Conservation (phyloP, 2,113 vertebrate species). For the Seriola aureovittata region DNA sequence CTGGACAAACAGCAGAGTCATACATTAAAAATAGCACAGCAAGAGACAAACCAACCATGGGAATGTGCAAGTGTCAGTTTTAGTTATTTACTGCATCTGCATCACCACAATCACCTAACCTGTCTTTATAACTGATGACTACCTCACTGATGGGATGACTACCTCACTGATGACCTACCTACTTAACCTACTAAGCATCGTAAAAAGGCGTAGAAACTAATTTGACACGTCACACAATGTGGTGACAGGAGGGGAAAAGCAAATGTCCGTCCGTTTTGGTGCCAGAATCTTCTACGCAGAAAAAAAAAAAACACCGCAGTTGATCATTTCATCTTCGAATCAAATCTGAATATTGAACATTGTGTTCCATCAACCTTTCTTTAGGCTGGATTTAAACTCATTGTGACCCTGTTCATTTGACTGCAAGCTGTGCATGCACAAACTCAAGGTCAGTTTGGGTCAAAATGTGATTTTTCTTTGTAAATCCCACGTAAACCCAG, state of each 20-base stretch:
- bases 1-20: neutral
- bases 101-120: constrained; percentile 40
- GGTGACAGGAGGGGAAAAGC: neutral
- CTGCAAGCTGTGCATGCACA: constrained; percentile 24
- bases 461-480: constrained; percentile 36
- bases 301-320: neutral
- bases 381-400: constrained; percentile 59
- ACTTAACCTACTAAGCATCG: neutral
- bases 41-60: neutral
- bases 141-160: neutral
- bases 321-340: constrained; percentile 51
- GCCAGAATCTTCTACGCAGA: neutral
- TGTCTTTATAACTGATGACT: constrained; percentile 47
- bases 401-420: constrained; percentile 40
- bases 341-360: constrained; percentile 40
- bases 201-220: constrained; percentile 1
- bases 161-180: constrained; percentile 1
- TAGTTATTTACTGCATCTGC: constrained; percentile 34
- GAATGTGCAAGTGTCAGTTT: neutral
- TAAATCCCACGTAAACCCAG: constrained; percentile 57
- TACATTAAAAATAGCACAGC: constrained; percentile 5
- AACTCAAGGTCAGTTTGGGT: constrained; percentile 49
- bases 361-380: constrained; percentile 36
- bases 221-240: neutral
- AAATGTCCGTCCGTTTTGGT: constrained; percentile 5